A percentile compares a stretch with the other conserved stretches of the same genome.
phyloP scores from a whole-genome alignment of 2,797 vertebrate species.

The Gallirallus australis region DNA sequence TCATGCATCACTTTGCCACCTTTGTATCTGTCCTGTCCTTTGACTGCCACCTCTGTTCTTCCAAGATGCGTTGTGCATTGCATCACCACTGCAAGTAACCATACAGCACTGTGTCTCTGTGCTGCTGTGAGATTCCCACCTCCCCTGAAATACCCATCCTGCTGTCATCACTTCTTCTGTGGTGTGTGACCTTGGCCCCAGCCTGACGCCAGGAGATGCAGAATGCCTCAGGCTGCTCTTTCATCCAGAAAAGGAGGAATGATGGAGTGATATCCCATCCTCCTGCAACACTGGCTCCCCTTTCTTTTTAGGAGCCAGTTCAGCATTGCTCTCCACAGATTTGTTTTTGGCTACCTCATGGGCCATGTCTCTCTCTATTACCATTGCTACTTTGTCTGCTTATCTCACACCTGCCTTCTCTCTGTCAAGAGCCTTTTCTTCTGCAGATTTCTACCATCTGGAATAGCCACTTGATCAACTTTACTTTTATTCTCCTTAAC shows the following conservation, averaged over 20 bases:
- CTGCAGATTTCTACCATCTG: conserved; percentile 2
- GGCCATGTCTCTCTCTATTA: background rate
- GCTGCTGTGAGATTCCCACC: background rate
- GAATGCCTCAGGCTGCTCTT: conserved; percentile 25
- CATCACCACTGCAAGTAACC: background rate
- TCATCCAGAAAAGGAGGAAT: conserved; percentile 2
- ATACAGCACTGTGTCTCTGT: background rate
- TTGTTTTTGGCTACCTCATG: conserved; percentile 25
- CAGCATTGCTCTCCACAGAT: conserved; percentile 14
- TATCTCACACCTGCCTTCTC: conserved; percentile 7
- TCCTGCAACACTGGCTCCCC: background rate
- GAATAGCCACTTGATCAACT: conserved; percentile 2
- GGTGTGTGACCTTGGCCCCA: conserved; percentile 29
- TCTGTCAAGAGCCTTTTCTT: conserved; percentile 14
- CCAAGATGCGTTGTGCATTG: background rate
- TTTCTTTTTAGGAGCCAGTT: conserved; percentile 24
- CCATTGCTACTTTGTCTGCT: background rate
- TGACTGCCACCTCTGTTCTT: background rate
- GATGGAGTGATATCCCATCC: conserved; percentile 2
- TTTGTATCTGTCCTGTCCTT: background rate
- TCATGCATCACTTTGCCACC: background rate
- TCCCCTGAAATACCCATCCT: background rate
- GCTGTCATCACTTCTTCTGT: conserved; percentile 8
- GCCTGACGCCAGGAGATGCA: background rate
- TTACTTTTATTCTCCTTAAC: background rate